Evolutionary conservation across 2,113 vertebrate genomes (phyloP).

Genomic region (Grus americana): DNA sequence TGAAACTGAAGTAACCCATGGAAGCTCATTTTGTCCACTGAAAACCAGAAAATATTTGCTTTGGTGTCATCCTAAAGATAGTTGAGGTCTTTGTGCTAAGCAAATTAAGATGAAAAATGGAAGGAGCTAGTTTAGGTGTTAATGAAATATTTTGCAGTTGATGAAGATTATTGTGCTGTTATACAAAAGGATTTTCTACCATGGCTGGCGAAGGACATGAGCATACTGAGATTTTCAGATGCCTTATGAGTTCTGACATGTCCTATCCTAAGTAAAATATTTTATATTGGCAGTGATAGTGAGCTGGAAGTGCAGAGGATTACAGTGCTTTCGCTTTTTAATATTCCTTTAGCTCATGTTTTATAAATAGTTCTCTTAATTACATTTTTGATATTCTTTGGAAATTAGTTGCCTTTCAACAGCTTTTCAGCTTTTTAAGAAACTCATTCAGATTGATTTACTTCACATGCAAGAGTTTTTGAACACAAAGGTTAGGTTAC

Average conservation of each 20-base stretch:
- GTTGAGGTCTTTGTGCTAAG: background rate
- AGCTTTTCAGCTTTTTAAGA: background rate
- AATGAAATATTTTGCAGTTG: background rate
- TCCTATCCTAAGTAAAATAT: background rate
- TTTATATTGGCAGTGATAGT: background rate
- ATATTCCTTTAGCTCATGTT: background rate
- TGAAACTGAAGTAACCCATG: constrained; percentile 10
- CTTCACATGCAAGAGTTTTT: background rate
- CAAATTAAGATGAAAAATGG: background rate
- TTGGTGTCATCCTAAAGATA: background rate
- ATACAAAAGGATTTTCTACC: background rate
- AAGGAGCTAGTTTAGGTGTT: background rate
- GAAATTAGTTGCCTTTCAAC: background rate
- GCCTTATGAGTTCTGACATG: background rate
- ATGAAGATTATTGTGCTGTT: background rate
- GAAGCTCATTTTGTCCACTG: background rate
- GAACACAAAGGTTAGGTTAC: background rate
- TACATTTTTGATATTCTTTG: background rate
- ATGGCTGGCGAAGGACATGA: background rate
- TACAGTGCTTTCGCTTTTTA: background rate
- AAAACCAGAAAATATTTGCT: background rate
- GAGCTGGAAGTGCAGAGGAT: background rate
- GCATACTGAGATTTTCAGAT: background rate
- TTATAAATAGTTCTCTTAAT: background rate
- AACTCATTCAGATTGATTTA: background rate